Percentiles rank a stretch among this genome's conserved stretches.
These are phyloP conservation scores for Drosophila ercepeae DNA, from an alignment of 1,140 invertebrate species.

Conservation along the genomic window DNA sequence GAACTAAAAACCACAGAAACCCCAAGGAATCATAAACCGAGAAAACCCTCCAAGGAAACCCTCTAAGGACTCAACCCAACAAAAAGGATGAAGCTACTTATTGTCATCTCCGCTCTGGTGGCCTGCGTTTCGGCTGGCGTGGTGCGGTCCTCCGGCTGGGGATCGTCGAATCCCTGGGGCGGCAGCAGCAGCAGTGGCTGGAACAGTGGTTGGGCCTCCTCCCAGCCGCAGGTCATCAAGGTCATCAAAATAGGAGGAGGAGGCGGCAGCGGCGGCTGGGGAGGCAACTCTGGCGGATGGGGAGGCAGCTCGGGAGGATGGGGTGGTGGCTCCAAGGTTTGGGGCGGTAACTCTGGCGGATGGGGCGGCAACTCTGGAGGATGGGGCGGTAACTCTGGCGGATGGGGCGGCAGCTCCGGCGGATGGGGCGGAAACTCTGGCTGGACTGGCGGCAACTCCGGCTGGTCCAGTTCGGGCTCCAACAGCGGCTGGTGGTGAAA, in stretches of 20 bases:
- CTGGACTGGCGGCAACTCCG: constrained; percentile 46
- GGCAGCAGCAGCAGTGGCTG: constrained; percentile 35
- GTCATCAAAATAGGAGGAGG: constrained; percentile 48
- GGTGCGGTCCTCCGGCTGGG: constrained; percentile 57
- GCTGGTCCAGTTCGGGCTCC: constrained; percentile 48
- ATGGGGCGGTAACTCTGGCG: constrained; percentile 8
- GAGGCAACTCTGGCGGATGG: not conserved
- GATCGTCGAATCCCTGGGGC: constrained; percentile 41
- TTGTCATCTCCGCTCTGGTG: constrained; percentile 64
- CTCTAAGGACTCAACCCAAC: not conserved
- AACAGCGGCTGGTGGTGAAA: constrained; percentile 47
- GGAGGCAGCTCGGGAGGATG: constrained; percentile 30
- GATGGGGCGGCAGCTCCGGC: constrained; percentile 23
- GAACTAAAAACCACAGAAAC: constrained; percentile 8
- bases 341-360: not conserved
- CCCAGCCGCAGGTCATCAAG: constrained; percentile 50
- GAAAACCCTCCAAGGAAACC: no score
- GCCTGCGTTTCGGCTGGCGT: constrained; percentile 63
- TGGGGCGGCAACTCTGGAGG: constrained; percentile 13
- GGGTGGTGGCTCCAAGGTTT: constrained; percentile 1
- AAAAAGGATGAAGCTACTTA: constrained; percentile 59
- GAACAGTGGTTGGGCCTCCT: constrained; percentile 42
- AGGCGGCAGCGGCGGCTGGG: constrained; percentile 29
- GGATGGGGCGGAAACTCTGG: constrained; percentile 28
- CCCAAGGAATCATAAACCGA: no score